Evolutionary conservation across 2,888 invertebrate genomes (phyloP).

Genomic region (Pyrgus malvae): DNA sequence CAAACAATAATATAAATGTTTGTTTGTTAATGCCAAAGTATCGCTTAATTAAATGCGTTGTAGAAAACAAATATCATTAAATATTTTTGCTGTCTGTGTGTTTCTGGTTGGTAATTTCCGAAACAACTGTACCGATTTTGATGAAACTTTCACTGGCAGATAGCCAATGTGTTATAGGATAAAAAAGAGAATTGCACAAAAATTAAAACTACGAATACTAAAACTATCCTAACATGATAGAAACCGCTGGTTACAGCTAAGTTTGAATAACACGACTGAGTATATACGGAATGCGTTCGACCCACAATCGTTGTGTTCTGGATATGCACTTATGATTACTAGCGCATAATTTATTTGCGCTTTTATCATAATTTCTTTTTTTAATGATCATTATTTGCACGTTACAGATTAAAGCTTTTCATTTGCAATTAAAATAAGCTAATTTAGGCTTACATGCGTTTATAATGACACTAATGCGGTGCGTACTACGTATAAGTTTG

Average conservation of each 20-base stretch:
- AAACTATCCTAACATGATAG: too few species aligned
- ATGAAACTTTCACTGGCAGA: too few species aligned
- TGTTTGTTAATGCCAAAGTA: too few species aligned
- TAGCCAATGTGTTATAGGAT: too few species aligned
- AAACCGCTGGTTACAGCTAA: background rate
- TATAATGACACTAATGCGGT: background rate
- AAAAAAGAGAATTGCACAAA: too few species aligned
- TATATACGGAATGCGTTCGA: slow-evolving; percentile 25
- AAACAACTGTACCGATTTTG: too few species aligned
- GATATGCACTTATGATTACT: slow-evolving; percentile 39
- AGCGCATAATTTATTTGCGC: slow-evolving; percentile 6
- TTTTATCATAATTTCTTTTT: slow-evolving; percentile 13
- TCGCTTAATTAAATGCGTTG: too few species aligned
- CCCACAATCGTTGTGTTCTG: slow-evolving; percentile 48
- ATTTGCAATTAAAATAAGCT: slow-evolving; percentile 10
- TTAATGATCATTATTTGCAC: background rate
- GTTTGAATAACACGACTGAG: background rate
- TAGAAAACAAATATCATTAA: too few species aligned
- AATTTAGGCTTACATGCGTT: background rate
- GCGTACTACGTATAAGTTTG: background rate
- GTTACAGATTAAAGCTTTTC: background rate
- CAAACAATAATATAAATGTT: too few species aligned
- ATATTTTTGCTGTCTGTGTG: too few species aligned
- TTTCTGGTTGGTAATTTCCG: too few species aligned
- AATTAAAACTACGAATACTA: too few species aligned